A percentile compares a stretch with the other conserved stretches of the same genome.
Evolutionary conservation across 2,888 invertebrate species (phyloP).

Genomic region (Mactromeris polynyma): DNA sequence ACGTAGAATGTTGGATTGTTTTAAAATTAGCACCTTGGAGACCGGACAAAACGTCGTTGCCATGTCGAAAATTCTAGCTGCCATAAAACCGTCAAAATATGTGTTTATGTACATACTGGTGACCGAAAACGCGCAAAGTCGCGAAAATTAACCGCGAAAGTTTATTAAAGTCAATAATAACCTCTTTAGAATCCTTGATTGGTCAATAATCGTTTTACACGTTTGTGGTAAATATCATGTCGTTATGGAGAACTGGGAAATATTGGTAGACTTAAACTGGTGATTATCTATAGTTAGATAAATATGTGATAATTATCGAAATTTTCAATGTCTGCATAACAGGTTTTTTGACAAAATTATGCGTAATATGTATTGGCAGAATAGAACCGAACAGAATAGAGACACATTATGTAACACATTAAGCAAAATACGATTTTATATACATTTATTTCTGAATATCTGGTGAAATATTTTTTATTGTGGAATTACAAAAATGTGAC

Average conservation of each 20-base stretch:
- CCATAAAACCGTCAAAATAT: constrained; percentile 37
- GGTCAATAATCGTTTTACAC: constrained; percentile 42
- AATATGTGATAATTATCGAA: constrained; percentile 22
- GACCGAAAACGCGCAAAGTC: constrained; percentile 23
- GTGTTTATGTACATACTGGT: not conserved
- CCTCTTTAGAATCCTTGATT: constrained; percentile 35
- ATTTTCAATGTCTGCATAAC: not conserved
- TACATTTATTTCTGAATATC: no score
- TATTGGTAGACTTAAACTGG: not conserved
- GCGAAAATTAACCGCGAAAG: constrained; percentile 47
- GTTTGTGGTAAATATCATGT: constrained; percentile 9
- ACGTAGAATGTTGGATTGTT: not conserved
- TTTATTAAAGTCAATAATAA: constrained; percentile 29
- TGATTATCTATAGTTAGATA: constrained; percentile 19
- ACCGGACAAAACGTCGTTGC: not conserved
- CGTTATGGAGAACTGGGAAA: not conserved
- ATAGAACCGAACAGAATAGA: no score
- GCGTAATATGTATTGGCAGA: not conserved
- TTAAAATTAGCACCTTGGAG: not conserved
- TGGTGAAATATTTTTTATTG: no score
- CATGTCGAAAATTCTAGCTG: not conserved
- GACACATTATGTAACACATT: not conserved
- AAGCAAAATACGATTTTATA: not conserved
- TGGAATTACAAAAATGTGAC: no score
- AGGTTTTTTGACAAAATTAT: not conserved